A percentile compares a stretch with the other conserved stretches of the same genome.
Evolutionary conservation across 2,113 vertebrate species (phyloP).

Genomic region (Microcebus griseorufus): DNA sequence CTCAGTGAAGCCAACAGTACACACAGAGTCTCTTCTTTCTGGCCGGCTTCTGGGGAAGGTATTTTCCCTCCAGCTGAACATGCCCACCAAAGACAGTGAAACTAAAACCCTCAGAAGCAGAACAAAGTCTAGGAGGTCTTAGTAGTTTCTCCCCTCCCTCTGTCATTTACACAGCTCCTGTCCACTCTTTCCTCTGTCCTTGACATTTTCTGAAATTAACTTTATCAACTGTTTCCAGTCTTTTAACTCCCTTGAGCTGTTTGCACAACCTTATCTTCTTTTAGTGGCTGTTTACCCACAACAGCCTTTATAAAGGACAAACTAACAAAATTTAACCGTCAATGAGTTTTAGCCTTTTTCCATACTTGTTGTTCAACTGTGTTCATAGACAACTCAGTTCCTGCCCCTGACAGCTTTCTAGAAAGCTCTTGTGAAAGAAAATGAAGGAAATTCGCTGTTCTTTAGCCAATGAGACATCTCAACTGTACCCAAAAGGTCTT

Average conservation of each 20-base stretch:
- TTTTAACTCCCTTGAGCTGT: background rate
- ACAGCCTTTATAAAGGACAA: background rate
- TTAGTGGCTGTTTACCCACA: background rate
- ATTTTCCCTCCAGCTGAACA: background rate
- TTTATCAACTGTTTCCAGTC: conserved; percentile 12
- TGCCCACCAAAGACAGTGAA: background rate
- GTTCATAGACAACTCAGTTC: background rate
- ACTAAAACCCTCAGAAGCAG: background rate
- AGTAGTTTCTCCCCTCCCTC: background rate
- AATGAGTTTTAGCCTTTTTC: background rate
- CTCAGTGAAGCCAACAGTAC: background rate
- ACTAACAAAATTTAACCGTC: background rate
- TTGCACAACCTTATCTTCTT: background rate
- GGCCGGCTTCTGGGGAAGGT: background rate
- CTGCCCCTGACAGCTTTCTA: background rate
- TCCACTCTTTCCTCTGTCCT: background rate
- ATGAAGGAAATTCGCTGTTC: background rate
- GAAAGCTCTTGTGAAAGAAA: background rate
- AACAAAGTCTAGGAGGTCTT: accelerated
- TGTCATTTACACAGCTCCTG: background rate
- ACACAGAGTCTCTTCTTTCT: background rate
- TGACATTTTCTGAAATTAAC: conserved; percentile 54
- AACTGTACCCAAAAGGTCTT: background rate
- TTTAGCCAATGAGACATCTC: background rate
- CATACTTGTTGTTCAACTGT: background rate